These are phyloP conservation scores for Galerucella calmariensis DNA, from an alignment of 2,888 invertebrate species.

Conservation along the genomic window DNA sequence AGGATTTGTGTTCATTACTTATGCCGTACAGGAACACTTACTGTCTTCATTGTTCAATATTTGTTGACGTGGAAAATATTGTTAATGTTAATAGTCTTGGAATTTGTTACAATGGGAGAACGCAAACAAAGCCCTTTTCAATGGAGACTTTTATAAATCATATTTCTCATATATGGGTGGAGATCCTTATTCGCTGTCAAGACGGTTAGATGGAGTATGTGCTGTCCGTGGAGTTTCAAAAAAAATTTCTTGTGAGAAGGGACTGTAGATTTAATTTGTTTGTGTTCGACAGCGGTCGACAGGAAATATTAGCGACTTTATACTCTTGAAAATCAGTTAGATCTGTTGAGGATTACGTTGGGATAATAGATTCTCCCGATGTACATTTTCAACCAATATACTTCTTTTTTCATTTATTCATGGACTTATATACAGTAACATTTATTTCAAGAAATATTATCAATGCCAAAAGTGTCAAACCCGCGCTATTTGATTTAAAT, in stretches of 20 bases:
- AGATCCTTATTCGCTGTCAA: background rate
- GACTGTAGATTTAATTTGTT: slow-evolving; percentile 12
- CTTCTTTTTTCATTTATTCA: too few relatives aligned
- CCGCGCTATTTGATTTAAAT: too few relatives aligned
- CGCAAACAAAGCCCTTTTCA: background rate
- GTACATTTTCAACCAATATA: too few relatives aligned
- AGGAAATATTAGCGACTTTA: slow-evolving; percentile 6
- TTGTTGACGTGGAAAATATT: background rate
- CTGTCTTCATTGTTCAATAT: too few relatives aligned
- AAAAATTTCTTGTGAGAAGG: background rate
- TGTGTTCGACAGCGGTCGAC: slow-evolving; percentile 5
- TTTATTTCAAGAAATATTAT: too few relatives aligned
- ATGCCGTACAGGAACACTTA: too few relatives aligned
- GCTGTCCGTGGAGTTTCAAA: too few relatives aligned
- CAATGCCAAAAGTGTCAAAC: too few relatives aligned
- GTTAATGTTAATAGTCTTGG: too few relatives aligned
- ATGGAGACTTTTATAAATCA: background rate
- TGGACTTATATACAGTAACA: too few relatives aligned
- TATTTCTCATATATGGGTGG: too few relatives aligned
- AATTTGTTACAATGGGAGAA: background rate
- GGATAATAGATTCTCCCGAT: too few relatives aligned
- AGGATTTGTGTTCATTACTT: background rate
- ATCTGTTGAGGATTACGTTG: background rate
- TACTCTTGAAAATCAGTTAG: slow-evolving; percentile 5
- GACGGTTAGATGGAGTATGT: background rate